Evolutionary conservation across 2,797 vertebrate genomes (phyloP), one percentile per base, ranked within the genome.

Genomic region (Poeciliopsis turneri): DNA sequence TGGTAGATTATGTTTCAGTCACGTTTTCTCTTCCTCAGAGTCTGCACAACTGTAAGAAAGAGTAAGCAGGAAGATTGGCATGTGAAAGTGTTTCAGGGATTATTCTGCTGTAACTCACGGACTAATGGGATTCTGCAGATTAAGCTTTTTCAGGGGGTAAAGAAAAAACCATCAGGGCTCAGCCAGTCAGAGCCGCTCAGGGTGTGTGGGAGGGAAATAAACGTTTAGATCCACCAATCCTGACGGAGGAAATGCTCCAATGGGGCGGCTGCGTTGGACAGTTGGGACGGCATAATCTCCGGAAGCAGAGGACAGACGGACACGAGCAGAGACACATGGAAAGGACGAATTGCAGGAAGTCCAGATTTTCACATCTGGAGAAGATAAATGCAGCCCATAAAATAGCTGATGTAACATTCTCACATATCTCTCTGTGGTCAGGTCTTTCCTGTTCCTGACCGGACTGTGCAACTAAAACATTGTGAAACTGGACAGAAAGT

Each of bases 51-150:
- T 28, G 23, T 20, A 33, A 74, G 9, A 59, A 55, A 16, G 78
- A 70, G 68, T 72, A 33, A n/a, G 13, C 46, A 49, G 25, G 18
- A 75, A 75, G 13, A 76, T 51, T 57, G 8, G 57, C 77, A 81
- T 55, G 81, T 46, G 73, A 71, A 45, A 57, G 76, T 16, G 78
- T 84, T 76, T n/a, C 76, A 64, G 76, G 86, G 92, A 92, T 91
- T 93, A 91, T 76, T 82, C 80, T 73, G 84, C 82, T 77, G 78
- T 25, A 70, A 74, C 86, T 88, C 84, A 66, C 72, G 0, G 53
- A 70, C 84, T 93, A 91, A 93, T 88, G 79, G 85, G 90, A 92
- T 93, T 92, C 89, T 87, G 73, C 2, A 81, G 90, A 91, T 93
- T 92, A 92, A 87, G 78, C 41, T 69, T 82, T 83, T 61, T 78